A percentile compares a stretch with the other conserved stretches of the same genome.
Evolutionary conservation across 1,140 invertebrate genomes (phyloP).

Genomic region (Pogonus chalceus): DNA sequence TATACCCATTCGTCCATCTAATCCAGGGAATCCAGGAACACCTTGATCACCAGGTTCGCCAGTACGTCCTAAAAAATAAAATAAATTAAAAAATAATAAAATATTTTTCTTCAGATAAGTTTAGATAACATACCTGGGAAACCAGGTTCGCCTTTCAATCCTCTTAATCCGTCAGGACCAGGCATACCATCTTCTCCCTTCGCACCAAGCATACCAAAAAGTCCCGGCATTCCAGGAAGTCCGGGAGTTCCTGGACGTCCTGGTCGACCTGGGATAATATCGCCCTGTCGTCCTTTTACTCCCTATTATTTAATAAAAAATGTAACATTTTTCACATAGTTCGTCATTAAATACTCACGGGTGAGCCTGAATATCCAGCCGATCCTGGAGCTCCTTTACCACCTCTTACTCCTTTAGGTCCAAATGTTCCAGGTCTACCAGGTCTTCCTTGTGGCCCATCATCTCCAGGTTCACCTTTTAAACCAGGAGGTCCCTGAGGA

Average conservation of each 20-base stretch:
- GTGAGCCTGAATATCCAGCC: slow-evolving; percentile 13
- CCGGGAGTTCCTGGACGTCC: slow-evolving; percentile 40
- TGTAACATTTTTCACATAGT: slow-evolving; percentile 39
- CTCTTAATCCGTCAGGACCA: slow-evolving; percentile 45
- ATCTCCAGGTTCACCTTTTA: slow-evolving; percentile 42
- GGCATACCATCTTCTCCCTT: slow-evolving; percentile 50
- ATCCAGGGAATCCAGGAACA: slow-evolving; percentile 36
- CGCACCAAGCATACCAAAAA: slow-evolving; percentile 50
- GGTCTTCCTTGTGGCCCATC: slow-evolving; percentile 39
- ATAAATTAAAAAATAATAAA: slow-evolving; percentile 42
- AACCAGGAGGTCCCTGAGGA: slow-evolving; percentile 43
- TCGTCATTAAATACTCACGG: slow-evolving; percentile 19
- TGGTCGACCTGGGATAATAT: slow-evolving; percentile 38
- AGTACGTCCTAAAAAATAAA: slow-evolving; percentile 16
- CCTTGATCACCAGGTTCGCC: slow-evolving; percentile 37
- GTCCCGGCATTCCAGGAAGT: slow-evolving; percentile 45
- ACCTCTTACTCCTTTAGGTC: slow-evolving; percentile 46
- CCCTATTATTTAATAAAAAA: slow-evolving; percentile 57
- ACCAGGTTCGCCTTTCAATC: slow-evolving; percentile 43
- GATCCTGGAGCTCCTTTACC: slow-evolving; percentile 39
- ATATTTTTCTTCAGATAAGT: slow-evolving; percentile 41
- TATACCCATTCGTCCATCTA: slow-evolving; percentile 46
- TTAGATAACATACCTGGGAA: slow-evolving; percentile 42
- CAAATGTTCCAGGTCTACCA: slow-evolving; percentile 43
- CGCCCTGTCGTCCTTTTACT: slow-evolving; percentile 35